Evolutionary conservation across 1,140 invertebrate species (phyloP), one percentile per base, ranked within the genome.

Genomic region (Euborellia annulipes): DNA sequence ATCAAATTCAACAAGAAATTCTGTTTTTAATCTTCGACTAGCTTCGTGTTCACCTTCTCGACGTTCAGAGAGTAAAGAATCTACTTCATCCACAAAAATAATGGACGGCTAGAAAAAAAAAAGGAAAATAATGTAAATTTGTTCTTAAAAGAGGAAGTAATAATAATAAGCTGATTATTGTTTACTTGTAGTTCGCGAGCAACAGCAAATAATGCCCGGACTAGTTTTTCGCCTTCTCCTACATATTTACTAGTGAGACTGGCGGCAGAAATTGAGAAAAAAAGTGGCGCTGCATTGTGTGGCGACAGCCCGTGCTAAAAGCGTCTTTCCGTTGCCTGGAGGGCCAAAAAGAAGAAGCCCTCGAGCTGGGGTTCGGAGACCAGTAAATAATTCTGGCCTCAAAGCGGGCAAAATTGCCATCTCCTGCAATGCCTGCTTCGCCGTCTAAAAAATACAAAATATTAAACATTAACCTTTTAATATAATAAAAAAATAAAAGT

Each of bases 221-320:
- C 93, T 63, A 98, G 76, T 68, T 98, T 98, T 64, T 98, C 94
- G 2, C 93, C 91, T 62, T 98, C 94, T 6, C 94, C 94, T 2
- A 97, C 89, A 66, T 91, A 88, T 55, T 98, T 98, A 41, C 91
- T 96, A n/a, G 91, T 97, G n/a, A 98, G 66, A 47, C 87, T 91
- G 8, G 92, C 93, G 9, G 93, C 92, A 52, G 88, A 93, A 57
- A 98, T 96, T 39, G 87, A 91, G 62, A 98, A n/a, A 97, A 65
- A 98, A 98, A 0, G 92, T 97, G 3, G 92, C 89, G 51, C 74
- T 74, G 36, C 73, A 76, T 61, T 97, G 87, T 13, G 85, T 89
- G 1, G 93, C 91, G 14, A 96, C 89, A 42, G 89, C 85, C 32
- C 85, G 75, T 0, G 84, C 85, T 42, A 98, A 68, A 46, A 98